Conservation (phyloP, 2,113 vertebrate genomes). For the Tyto alba region DNA sequence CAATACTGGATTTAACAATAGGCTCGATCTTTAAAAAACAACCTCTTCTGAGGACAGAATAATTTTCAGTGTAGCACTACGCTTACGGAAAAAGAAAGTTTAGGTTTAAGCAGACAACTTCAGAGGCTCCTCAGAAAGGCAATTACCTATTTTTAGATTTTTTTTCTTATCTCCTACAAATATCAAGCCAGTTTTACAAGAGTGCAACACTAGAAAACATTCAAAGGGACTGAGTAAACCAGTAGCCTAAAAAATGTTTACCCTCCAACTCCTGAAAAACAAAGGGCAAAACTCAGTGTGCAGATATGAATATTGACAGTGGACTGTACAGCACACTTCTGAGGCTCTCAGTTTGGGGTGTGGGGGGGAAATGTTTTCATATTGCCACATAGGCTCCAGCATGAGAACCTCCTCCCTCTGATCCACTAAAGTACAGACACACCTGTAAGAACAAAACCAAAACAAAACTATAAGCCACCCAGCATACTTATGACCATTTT, state of each 20-base stretch:
- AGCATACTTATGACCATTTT: neutral
- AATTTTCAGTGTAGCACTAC: neutral
- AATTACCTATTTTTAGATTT: neutral
- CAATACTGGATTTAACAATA: constrained; percentile 13
- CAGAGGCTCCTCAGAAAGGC: neutral
- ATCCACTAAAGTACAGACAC: neutral
- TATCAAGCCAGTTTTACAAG: neutral
- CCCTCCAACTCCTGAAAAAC: neutral
- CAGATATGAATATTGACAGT: neutral
- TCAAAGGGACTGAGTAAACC: neutral
- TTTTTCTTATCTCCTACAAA: neutral
- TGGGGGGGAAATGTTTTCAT: neutral
- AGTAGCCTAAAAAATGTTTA: neutral
- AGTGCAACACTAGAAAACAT: neutral
- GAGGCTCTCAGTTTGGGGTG: neutral
- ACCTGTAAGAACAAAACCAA: neutral
- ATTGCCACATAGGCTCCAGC: neutral
- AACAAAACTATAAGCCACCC: neutral
- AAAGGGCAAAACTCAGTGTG: neutral
- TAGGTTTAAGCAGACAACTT: neutral
- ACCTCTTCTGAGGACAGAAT: neutral
- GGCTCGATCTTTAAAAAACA: neutral
- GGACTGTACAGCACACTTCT: neutral
- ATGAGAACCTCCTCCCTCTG: neutral
- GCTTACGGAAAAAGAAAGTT: neutral